Conservation (phyloP, 2,113 vertebrate species). For the Cyprinodon brontotheroides region DNA sequence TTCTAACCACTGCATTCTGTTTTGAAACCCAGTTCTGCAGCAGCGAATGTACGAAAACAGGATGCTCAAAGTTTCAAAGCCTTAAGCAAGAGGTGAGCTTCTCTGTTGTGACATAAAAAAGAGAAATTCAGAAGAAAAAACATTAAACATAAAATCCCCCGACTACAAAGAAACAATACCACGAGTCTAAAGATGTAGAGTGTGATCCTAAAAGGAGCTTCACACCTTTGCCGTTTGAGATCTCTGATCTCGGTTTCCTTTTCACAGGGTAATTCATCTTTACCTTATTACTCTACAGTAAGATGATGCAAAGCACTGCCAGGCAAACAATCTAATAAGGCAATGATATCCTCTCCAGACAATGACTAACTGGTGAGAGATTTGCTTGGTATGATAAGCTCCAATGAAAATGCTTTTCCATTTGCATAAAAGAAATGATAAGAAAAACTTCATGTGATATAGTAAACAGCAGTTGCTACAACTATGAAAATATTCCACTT, state of each 20-base stretch:
- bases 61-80: not conserved
- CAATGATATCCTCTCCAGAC: not conserved
- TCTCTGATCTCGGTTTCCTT: conserved; percentile 5
- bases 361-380: not conserved
- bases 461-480: no score
- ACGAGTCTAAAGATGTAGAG: not conserved
- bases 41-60: conserved; percentile 6
- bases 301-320: conserved; percentile 20
- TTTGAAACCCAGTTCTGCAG: not conserved
- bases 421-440: no score
- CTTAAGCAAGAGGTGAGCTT: not conserved
- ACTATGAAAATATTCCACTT: no score
- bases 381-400: not conserved
- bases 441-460: no score
- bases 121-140: conserved; percentile 20
- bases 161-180: conserved; percentile 17
- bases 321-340: not conserved
- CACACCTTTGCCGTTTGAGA: not conserved
- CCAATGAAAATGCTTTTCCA: not conserved
- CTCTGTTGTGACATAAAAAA: conserved; percentile 18
- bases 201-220: conserved; percentile 3
- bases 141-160: conserved; percentile 9
- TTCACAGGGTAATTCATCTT: not conserved
- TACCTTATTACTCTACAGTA: not conserved
- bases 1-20: not conserved